Conservation (phyloP, 2,113 vertebrate genomes). For the Sterna hirundo region DNA sequence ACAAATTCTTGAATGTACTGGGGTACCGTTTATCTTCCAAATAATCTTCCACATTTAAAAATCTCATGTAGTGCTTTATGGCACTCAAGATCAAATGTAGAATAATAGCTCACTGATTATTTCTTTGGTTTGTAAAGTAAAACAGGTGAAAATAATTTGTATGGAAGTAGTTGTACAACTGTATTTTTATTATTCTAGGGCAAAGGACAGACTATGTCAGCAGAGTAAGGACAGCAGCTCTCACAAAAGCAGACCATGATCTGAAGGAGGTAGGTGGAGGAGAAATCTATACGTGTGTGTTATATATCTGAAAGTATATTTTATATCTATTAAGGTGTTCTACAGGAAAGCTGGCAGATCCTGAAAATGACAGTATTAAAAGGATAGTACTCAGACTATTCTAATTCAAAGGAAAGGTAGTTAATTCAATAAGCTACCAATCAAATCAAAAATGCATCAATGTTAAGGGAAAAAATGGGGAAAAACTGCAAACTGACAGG, state of each 20-base stretch:
- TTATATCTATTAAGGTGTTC: not conserved
- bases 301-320: not conserved
- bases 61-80: not conserved
- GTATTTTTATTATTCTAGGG: not conserved
- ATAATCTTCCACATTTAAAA: not conserved
- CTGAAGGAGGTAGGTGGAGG: not conserved
- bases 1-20: not conserved
- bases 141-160: not conserved
- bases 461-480: not conserved
- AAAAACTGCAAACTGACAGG: not conserved
- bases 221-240: not conserved
- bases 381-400: not conserved
- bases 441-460: not conserved
- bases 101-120: not conserved
- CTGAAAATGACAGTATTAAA: not conserved
- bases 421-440: not conserved
- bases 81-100: not conserved
- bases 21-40: not conserved
- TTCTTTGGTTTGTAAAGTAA: not conserved
- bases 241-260: not conserved
- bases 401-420: not conserved
- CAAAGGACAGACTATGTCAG: not conserved
- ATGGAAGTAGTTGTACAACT: not conserved
- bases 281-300: not conserved
- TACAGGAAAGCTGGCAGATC: not conserved